Evolutionary conservation across 2,113 vertebrate genomes (phyloP), one percentile per base, ranked within the genome.

Genomic region (Esox niger): DNA sequence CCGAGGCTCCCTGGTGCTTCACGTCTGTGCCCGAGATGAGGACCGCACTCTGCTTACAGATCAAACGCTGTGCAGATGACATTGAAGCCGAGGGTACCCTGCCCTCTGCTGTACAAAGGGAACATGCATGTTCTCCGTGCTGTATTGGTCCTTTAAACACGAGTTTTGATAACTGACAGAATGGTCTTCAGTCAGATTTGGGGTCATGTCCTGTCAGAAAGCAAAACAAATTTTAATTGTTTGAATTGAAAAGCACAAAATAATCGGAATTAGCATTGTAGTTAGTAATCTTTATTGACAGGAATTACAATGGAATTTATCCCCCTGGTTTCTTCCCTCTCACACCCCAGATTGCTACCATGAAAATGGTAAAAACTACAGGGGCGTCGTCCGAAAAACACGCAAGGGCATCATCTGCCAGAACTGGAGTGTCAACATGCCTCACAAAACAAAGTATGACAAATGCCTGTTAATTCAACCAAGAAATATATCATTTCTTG

Each of bases 1-100:
- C 96, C 0, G 96, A 99, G 84, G 97, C 95, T 2, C 96, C 96
- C 0, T 99, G 97, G 97, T 99, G 96, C 81, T 99, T 98, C 86
- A 97, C 96, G 0, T 82, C 92, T 1, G 80, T 83, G 32, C 64
- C 90, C 0, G 86, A 86, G 3, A 56, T 95, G 89, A 93, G 95
- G 46, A 79, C 93, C 0, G 95, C 93, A 20, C 95, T 96, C 69
- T 99, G 97, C 77, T 91, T 98, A 78, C 96, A 99, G 86, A 98
- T 99, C 83, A 94, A 92, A 79, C 96, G 96, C 64, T 99, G 97
- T 66, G 78, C 90, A 0, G 95, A 98, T 0, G 93, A 99, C 71
- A 88, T 96, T 52, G 89, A 87, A 4, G 83, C 91, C 0, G 86
- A 95, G 79, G 97, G 97, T 98, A 52, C n/a, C 11, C 2, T 32